Base-by-base conservation (phyloP, 1,140 invertebrate genomes). In the Ceratosolen fusciceps region DNA sequence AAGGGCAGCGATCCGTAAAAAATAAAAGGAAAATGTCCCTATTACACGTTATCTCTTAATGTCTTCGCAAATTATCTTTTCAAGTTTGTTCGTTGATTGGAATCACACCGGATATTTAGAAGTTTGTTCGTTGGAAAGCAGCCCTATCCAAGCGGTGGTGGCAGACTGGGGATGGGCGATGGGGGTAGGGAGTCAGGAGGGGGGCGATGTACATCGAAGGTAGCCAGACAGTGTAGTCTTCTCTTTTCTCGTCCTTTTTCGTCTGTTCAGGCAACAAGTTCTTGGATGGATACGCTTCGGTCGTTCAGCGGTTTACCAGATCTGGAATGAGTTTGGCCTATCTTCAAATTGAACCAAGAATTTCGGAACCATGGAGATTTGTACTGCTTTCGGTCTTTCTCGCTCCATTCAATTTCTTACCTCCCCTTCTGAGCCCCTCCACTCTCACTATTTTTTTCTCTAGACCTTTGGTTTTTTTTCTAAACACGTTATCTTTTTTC, bases 311-410 rank as follows among this genome's bases (percentile, higher is more conserved):
- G 84, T 86, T 85, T 82, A 82, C 85, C 85, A 86, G 85, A 83
- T 84, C 79, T 77, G 82, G 78, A 83, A 83, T 82, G 84, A 86
- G 85, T 84, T 86, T 86, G 85, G 85, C 85, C 83, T 82, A 83
- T 86, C 84, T 86, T 86, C 85, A 82, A 83, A 75, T 81, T 71
- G 47, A 54, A 70, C 37, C 9, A 47, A 72, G 75, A 78, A 75
- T 77, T 80, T 77, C 71, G 74, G 34, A 49, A 37, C 56, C 31
- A 58, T 26, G 34, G 31, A 31, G 34, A 65, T 39, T 21, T 21
- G 5, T 65, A 65, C 12, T 65, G 16, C 62, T 39, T 39, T 65
- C 29, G 43, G 14, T 0, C 10, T 12, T n/a, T 16, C 70, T 52
- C 60, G 29, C 26, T 68, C 70, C 70, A 73, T 79, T 79, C 70